Evolutionary conservation across 2,888 invertebrate genomes (phyloP).

Genomic region (Oxystoma pomonae): DNA sequence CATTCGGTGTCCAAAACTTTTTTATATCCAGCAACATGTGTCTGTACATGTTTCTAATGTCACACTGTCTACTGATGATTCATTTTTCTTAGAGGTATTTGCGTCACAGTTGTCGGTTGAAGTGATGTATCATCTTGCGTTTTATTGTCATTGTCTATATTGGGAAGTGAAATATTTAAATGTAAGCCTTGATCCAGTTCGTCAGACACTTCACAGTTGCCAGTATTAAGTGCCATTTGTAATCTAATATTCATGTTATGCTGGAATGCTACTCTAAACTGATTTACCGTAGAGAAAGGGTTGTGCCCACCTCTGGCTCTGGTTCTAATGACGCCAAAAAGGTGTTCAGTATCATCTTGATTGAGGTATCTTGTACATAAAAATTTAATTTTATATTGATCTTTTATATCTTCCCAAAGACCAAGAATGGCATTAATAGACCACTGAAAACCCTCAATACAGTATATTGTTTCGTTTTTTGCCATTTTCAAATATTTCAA

Average conservation of each 20-base stretch:
- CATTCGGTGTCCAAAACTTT: too few relatives aligned
- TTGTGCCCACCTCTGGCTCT: background rate
- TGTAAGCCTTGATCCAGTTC: too few relatives aligned
- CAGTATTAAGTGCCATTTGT: too few relatives aligned
- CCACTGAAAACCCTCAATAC: background rate
- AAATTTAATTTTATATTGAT: background rate
- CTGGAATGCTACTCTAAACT: background rate
- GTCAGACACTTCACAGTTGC: too few relatives aligned
- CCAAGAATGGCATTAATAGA: background rate
- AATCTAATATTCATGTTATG: background rate
- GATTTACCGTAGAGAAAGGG: background rate
- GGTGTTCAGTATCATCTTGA: background rate
- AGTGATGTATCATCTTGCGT: too few relatives aligned
- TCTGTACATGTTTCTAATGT: too few relatives aligned
- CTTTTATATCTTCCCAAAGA: background rate
- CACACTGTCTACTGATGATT: too few relatives aligned
- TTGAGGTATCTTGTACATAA: background rate
- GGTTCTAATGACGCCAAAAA: background rate
- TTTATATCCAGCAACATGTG: too few relatives aligned
- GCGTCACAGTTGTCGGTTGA: too few relatives aligned
- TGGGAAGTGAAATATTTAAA: too few relatives aligned
- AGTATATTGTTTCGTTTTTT: background rate
- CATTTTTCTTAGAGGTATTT: too few relatives aligned
- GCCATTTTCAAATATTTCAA: background rate
- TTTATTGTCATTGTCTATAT: too few relatives aligned